Evolutionary conservation across 2,888 invertebrate genomes (phyloP).

Genomic region (Dasysyrphus albostriatus): DNA sequence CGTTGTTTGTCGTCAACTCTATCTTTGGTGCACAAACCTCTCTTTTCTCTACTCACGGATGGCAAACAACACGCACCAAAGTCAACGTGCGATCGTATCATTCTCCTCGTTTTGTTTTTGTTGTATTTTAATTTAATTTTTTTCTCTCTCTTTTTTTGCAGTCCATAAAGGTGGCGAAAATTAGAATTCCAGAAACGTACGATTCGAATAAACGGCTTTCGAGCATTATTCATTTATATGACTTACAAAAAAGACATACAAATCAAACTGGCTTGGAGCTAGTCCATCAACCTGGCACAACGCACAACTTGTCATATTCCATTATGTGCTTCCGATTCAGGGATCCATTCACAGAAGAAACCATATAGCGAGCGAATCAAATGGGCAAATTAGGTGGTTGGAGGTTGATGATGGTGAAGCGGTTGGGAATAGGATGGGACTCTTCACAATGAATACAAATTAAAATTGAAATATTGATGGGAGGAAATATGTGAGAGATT

Average conservation of each 20-base stretch:
- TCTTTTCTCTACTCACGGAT: background rate
- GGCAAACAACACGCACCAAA: constrained; percentile 36
- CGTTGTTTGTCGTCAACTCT: background rate
- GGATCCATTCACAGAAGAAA: constrained; percentile 70
- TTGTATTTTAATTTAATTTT: background rate
- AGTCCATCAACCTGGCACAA: constrained; percentile 71
- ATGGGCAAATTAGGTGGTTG: constrained; percentile 44
- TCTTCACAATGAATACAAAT: constrained; percentile 66
- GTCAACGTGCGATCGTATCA: constrained; percentile 65
- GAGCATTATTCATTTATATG: constrained; percentile 73
- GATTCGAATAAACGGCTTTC: constrained; percentile 72
- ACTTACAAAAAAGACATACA: constrained; percentile 66
- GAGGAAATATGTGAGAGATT: constrained; percentile 63
- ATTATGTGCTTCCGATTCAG: constrained; percentile 74
- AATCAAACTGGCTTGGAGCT: constrained; percentile 65
- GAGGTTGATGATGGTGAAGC: background rate
- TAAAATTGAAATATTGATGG: constrained; percentile 60
- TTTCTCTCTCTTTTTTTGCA: constrained; percentile 22
- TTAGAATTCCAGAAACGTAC: constrained; percentile 71
- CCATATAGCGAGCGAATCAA: constrained; percentile 39
- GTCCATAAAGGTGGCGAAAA: constrained; percentile 26
- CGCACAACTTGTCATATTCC: constrained; percentile 73
- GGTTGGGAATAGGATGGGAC: constrained; percentile 35
- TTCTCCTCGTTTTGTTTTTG: constrained; percentile 2
- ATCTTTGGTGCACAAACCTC: constrained; percentile 9